Conservation (phyloP, 92 coral and sea anemone genomes). For the Heliopora coerulea region DNA sequence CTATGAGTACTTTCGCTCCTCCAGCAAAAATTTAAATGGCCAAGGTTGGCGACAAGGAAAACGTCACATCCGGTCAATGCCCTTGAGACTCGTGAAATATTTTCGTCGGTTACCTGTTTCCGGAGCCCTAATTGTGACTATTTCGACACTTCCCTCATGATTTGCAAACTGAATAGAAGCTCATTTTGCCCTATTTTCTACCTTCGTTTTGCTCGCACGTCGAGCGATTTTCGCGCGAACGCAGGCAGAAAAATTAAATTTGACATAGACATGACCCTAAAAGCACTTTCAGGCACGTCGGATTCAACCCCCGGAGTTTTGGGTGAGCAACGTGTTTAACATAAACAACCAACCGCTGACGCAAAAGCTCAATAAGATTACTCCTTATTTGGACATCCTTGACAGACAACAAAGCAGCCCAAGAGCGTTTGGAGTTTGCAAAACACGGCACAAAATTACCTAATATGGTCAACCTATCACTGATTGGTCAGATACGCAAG, state of each 20-base stretch:
- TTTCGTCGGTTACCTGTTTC: slow-evolving; percentile 2
- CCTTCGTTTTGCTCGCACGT: background rate
- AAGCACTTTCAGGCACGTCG: background rate
- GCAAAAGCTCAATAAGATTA: slow-evolving; percentile 11
- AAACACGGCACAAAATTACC: slow-evolving; percentile 1
- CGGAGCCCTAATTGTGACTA: background rate
- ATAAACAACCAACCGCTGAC: slow-evolving; percentile 18
- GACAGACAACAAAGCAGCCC: slow-evolving; percentile 27
- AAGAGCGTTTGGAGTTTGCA: background rate
- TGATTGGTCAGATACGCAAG: slow-evolving; percentile 25
- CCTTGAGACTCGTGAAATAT: background rate
- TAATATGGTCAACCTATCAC: slow-evolving; percentile 15
- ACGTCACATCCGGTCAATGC: slow-evolving; percentile 39
- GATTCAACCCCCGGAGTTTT: slow-evolving; percentile 1
- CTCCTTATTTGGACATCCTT: slow-evolving; percentile 35
- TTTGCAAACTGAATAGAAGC: background rate
- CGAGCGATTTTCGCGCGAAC: background rate
- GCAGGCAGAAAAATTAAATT: background rate
- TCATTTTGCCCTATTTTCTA: background rate
- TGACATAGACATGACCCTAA: background rate
- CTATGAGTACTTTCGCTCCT: background rate
- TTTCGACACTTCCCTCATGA: background rate
- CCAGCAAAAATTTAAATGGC: slow-evolving; percentile 17
- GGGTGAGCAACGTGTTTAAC: background rate
- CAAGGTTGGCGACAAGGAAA: background rate